Percentiles rank a stretch among this genome's conserved stretches.
These are phyloP conservation scores for Globodera rostochiensis DNA, from an alignment of 1,140 invertebrate species.

Conservation along the genomic window DNA sequence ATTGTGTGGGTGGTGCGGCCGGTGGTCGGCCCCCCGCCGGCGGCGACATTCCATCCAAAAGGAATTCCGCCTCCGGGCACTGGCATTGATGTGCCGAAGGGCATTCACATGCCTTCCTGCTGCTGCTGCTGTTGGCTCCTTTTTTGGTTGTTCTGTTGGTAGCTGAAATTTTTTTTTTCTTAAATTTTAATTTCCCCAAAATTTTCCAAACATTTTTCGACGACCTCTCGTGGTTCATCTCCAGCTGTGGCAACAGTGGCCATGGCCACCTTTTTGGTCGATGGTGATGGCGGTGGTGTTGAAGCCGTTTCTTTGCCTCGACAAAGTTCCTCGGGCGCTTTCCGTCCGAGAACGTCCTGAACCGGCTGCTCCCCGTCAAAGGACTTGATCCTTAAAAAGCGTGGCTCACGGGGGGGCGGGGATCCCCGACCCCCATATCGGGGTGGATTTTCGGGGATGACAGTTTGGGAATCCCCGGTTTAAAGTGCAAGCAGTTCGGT, in stretches of 20 bases:
- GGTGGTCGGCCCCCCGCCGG: background rate
- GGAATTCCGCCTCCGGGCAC: background rate
- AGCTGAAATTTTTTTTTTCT: background rate
- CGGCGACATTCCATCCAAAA: conserved; percentile 1
- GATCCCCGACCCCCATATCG: background rate
- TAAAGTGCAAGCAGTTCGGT: too few relatives aligned
- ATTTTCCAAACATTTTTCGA: background rate
- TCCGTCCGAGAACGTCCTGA: background rate
- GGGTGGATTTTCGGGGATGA: too few relatives aligned
- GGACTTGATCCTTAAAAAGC: background rate
- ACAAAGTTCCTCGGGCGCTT: background rate
- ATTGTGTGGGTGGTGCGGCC: background rate
- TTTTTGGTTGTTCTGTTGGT: background rate
- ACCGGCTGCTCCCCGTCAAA: background rate
- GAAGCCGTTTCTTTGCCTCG: background rate
- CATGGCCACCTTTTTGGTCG: background rate
- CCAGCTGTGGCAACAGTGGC: background rate
- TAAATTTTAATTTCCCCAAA: background rate
- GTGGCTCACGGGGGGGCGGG: background rate
- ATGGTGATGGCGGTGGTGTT: background rate
- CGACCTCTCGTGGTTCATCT: background rate
- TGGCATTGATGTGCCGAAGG: background rate
- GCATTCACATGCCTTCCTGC: background rate
- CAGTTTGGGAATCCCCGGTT: too few relatives aligned
- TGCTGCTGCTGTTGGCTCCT: background rate